These are phyloP conservation scores for Meleagris gallopavo DNA, from an alignment of 2,113 vertebrate genomes.

Conservation along the genomic window DNA sequence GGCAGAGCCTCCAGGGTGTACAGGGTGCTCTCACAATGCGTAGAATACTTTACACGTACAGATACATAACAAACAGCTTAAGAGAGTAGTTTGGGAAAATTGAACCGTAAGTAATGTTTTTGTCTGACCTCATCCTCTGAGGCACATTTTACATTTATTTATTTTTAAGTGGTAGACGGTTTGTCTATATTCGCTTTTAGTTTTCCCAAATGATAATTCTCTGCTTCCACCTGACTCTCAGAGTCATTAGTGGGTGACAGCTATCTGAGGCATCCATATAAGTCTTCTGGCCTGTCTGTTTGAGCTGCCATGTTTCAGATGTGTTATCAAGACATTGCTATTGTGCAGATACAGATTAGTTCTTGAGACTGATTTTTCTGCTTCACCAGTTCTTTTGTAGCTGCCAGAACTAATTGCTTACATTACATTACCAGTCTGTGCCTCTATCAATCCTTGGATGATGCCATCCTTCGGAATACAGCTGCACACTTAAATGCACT, in stretches of 20 bases:
- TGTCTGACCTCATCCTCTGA: not conserved
- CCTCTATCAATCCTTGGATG: constrained; percentile 55
- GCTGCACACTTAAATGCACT: constrained; percentile 52
- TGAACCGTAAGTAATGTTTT: not conserved
- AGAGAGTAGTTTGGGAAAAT: not conserved
- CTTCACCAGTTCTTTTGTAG: constrained; percentile 66
- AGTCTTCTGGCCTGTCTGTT: constrained; percentile 55
- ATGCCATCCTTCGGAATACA: constrained; percentile 58
- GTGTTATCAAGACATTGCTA: constrained; percentile 63
- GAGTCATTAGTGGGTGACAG: constrained; percentile 62
- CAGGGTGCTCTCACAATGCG: not conserved
- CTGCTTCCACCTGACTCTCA: constrained; percentile 38
- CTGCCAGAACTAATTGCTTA: constrained; percentile 73
- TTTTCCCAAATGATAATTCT: constrained; percentile 44
- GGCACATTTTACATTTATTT: not conserved
- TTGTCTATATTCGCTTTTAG: not conserved
- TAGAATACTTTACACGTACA: not conserved
- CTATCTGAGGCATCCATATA: constrained; percentile 55
- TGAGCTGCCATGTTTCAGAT: constrained; percentile 57
- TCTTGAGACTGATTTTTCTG: constrained; percentile 70
- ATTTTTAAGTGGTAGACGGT: not conserved
- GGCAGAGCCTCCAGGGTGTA: not conserved
- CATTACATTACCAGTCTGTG: constrained; percentile 59
- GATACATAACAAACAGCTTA: not conserved
- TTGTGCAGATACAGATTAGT: constrained; percentile 67